A percentile compares a stretch with the other conserved stretches of the same genome.
Conservation (phyloP, 2,113 vertebrate species). For the Petroica traversi region DNA sequence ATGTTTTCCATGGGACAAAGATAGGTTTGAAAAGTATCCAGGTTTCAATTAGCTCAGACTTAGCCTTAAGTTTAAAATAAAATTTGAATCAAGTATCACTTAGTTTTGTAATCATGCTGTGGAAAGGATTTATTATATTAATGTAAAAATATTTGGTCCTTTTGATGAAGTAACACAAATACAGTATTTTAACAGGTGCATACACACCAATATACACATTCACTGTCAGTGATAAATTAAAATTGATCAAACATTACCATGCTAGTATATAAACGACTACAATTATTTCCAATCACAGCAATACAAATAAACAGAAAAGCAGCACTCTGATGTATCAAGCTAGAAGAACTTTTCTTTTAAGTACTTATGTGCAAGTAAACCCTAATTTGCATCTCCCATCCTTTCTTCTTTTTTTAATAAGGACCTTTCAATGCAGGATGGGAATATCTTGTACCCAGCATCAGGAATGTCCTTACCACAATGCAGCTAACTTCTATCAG, state of each 20-base stretch:
- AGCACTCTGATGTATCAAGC: background rate
- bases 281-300: background rate
- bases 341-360: background rate
- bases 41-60: background rate
- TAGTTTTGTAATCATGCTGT: background rate
- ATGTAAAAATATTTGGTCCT: background rate
- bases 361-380: background rate
- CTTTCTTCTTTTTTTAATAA: background rate
- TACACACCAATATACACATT: background rate
- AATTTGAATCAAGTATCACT: background rate
- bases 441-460: background rate
- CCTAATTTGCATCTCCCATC: background rate
- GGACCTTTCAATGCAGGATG: background rate
- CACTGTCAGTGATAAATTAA: background rate
- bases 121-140: background rate
- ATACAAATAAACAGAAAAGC: background rate
- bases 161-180: background rate
- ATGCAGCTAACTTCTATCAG: background rate
- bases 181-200: background rate
- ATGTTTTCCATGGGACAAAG: background rate
- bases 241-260: background rate
- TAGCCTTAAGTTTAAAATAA: background rate
- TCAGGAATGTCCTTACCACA: background rate
- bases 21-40: background rate
- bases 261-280: background rate